These are phyloP conservation scores for Pedionomus torquatus DNA, from an alignment of 2,113 vertebrate species.

Conservation along the genomic window DNA sequence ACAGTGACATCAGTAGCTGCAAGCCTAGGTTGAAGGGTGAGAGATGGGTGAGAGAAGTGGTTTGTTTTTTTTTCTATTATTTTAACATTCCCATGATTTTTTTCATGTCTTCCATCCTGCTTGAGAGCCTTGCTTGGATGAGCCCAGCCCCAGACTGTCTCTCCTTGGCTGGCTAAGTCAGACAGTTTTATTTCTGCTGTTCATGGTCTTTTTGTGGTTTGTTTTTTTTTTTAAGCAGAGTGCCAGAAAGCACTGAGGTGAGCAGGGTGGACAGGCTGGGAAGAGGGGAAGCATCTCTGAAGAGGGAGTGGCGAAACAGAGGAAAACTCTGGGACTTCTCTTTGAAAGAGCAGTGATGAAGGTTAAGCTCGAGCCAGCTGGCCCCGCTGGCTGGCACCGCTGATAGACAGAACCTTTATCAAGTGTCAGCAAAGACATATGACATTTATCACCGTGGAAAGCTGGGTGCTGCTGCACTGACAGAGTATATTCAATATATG, in stretches of 20 bases:
- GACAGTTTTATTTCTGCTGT: conserved; percentile 29
- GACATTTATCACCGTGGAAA: conserved; percentile 70
- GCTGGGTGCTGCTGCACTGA: conserved; percentile 41
- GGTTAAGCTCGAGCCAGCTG: conserved; percentile 40
- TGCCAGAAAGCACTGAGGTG: conserved; percentile 18
- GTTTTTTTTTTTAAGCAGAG: neutral
- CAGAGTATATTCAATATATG: conserved; percentile 49
- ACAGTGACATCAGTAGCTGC: neutral
- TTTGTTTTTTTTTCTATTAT: neutral
- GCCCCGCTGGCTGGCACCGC: neutral
- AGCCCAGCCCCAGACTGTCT: neutral
- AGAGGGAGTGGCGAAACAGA: neutral
- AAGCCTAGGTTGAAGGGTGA: neutral
- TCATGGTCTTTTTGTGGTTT: neutral
- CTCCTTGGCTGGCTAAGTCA: neutral
- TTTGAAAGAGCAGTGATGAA: neutral
- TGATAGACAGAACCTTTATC: conserved; percentile 70
- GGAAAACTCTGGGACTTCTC: conserved; percentile 13
- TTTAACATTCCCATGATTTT: neutral
- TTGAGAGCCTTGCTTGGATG: neutral
- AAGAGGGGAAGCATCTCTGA: neutral
- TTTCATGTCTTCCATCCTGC: neutral
- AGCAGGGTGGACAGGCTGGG: neutral
- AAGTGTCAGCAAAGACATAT: conserved; percentile 69
- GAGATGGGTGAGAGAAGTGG: no score